Evolutionary conservation across 2,113 vertebrate species (phyloP).

Genomic region (Cephalopterus ornatus): DNA sequence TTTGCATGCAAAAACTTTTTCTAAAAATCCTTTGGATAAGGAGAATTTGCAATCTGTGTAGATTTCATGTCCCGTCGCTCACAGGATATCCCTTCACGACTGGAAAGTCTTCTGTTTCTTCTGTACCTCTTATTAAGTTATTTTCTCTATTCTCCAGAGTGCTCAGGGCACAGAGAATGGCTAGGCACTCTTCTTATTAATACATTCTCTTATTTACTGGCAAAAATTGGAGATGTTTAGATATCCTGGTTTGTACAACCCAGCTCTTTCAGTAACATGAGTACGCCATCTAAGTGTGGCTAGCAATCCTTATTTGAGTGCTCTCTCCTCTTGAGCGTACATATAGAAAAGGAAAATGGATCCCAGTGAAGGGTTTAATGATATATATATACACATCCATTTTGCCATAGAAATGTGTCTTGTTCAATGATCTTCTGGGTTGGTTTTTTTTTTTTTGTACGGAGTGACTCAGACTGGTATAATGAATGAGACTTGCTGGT

Average conservation of each 20-base stretch:
- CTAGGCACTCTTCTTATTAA: background rate
- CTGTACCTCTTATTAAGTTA: background rate
- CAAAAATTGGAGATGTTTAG: background rate
- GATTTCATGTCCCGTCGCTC: background rate
- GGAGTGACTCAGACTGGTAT: background rate
- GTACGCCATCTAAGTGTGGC: background rate
- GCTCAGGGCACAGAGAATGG: background rate
- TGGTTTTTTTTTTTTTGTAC: background rate
- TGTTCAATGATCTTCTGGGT: background rate
- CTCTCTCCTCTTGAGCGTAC: background rate
- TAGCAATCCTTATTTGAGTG: background rate
- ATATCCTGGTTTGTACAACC: background rate
- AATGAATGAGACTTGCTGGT: background rate
- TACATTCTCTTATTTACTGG: background rate
- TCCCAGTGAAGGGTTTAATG: background rate
- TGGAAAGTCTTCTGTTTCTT: background rate
- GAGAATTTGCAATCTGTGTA: background rate
- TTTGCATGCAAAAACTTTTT: background rate
- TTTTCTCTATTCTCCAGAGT: background rate
- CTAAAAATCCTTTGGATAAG: background rate
- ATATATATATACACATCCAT: background rate
- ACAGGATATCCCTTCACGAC: background rate
- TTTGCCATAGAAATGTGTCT: background rate
- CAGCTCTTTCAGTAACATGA: background rate
- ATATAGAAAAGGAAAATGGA: background rate